Conservation (phyloP, 1,140 invertebrate species). For the Aphelinus certus region DNA sequence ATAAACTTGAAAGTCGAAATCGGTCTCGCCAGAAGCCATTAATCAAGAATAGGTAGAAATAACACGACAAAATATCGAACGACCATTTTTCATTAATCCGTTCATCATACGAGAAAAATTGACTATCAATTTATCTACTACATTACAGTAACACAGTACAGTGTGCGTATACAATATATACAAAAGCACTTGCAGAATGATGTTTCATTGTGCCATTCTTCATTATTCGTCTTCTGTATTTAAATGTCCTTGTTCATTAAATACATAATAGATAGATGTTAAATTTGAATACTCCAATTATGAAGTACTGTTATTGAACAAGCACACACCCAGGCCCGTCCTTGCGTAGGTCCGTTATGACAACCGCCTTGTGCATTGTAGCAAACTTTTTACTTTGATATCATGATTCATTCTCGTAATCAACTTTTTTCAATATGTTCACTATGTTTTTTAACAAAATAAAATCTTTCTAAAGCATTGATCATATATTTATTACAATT, state of each 20-base stretch:
- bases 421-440: slow-evolving; percentile 35
- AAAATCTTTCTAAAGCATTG: slow-evolving; percentile 42
- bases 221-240: slow-evolving; percentile 46
- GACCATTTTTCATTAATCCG: slow-evolving; percentile 57
- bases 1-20: slow-evolving; percentile 36
- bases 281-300: slow-evolving; percentile 42
- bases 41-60: slow-evolving; percentile 35
- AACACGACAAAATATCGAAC: slow-evolving; percentile 48
- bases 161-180: slow-evolving; percentile 62
- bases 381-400: slow-evolving; percentile 23
- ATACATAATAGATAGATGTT: slow-evolving; percentile 48
- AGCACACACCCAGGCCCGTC: slow-evolving; percentile 57
- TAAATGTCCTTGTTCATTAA: slow-evolving; percentile 51
- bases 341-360: slow-evolving; percentile 54
- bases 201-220: slow-evolving; percentile 47
- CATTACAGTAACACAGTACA: slow-evolving; percentile 53
- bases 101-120: slow-evolving; percentile 58
- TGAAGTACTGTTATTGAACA: slow-evolving; percentile 50
- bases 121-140: slow-evolving; percentile 55
- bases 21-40: slow-evolving; percentile 28
- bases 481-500: background rate
- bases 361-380: slow-evolving; percentile 27
- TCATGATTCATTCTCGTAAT: slow-evolving; percentile 28
- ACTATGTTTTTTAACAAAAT: slow-evolving; percentile 53
- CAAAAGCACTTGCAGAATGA: slow-evolving; percentile 55